A percentile compares a stretch with the other conserved stretches of the same genome.
Evolutionary conservation across 2,797 vertebrate species (phyloP).

Genomic region (Halcyon leucocephala): DNA sequence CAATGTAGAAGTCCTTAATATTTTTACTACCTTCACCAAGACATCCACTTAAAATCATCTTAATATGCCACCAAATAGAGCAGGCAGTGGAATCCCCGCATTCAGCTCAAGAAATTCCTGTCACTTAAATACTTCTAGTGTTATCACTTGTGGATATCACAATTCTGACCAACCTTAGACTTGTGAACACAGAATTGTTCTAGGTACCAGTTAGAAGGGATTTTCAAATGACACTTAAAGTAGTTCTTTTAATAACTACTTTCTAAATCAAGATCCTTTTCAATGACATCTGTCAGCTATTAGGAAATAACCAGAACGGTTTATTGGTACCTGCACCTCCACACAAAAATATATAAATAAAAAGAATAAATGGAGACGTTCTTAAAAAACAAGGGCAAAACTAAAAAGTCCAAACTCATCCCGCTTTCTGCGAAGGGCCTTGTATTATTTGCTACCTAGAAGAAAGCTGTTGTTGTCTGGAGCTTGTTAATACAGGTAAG

Average conservation of each 20-base stretch:
- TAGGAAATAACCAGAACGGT: neutral
- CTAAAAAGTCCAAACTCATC: neutral
- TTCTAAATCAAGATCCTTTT: neutral
- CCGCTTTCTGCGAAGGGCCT: neutral
- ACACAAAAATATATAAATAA: neutral
- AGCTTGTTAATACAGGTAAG: neutral
- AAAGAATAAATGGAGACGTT: neutral
- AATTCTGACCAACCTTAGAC: neutral
- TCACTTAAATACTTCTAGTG: neutral
- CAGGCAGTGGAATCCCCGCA: neutral
- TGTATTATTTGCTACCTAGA: neutral
- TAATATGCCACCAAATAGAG: neutral
- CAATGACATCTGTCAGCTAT: neutral
- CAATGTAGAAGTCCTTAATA: neutral
- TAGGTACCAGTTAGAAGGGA: neutral
- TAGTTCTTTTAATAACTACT: neutral
- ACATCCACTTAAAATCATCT: neutral
- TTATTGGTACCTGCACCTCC: neutral
- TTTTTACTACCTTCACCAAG: neutral
- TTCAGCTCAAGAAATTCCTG: neutral
- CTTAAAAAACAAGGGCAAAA: neutral
- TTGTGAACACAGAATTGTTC: neutral
- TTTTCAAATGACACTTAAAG: neutral
- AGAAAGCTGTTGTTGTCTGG: neutral
- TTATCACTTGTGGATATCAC: neutral